Percentiles rank a stretch among this genome's conserved stretches.
Evolutionary conservation across 2,113 vertebrate genomes (phyloP).

Genomic region (Ptilonorhynchus violaceus): DNA sequence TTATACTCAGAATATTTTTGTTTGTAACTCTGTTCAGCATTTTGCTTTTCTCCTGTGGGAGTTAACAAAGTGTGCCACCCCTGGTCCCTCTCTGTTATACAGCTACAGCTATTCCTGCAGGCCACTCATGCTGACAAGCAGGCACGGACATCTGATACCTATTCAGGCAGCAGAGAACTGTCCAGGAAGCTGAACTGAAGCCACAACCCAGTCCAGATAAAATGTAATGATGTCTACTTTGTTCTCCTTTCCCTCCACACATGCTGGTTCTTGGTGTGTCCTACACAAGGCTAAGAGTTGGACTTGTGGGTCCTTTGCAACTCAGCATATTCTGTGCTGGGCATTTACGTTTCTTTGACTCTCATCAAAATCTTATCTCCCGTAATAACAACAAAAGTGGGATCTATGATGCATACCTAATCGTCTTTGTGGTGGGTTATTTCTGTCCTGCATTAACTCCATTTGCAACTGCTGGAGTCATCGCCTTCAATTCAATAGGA

Average conservation of each 20-base stretch:
- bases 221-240: neutral
- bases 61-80: neutral
- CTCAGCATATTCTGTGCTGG: neutral
- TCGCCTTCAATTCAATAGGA: neutral
- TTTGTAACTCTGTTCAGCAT: neutral
- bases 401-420: neutral
- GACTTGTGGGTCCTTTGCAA: neutral
- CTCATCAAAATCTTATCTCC: neutral
- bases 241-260: neutral
- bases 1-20: neutral
- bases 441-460: neutral
- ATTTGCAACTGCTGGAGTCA: neutral
- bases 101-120: neutral
- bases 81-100: neutral
- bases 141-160: neutral
- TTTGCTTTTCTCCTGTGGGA: neutral
- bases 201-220: neutral
- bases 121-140: neutral
- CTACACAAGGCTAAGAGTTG: neutral
- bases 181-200: neutral
- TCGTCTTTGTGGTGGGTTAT: neutral
- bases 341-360: neutral
- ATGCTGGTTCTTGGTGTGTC: neutral
- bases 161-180: neutral
- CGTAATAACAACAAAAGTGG: neutral